A percentile compares a stretch with the other conserved stretches of the same genome.
Conservation (phyloP, 2,113 vertebrate species). For the Sphyrna mokarran region DNA sequence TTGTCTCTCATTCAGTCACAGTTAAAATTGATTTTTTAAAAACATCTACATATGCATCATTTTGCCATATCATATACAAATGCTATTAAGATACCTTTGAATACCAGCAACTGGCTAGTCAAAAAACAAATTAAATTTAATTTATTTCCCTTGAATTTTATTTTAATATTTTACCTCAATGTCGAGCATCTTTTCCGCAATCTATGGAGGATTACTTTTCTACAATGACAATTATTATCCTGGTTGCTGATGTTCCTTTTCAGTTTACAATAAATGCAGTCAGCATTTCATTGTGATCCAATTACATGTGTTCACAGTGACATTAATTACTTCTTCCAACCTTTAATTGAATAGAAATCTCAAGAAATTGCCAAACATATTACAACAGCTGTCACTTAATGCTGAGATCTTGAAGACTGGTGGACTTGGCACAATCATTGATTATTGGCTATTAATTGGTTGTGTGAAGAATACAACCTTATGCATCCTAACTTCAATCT, state of each 20-base stretch:
- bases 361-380: not conserved
- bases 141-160: not conserved
- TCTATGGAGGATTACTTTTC: not conserved
- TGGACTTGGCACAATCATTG: not conserved
- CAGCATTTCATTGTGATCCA: conserved; percentile 13
- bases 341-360: conserved; percentile 19
- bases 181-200: not conserved
- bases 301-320: conserved; percentile 1
- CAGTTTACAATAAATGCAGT: not conserved
- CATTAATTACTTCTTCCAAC: conserved; percentile 29
- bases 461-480: not conserved
- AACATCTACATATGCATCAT: not conserved
- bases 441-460: not conserved
- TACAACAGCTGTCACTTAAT: conserved; percentile 11
- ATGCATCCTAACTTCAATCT: not conserved
- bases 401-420: not conserved
- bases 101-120: too few relatives aligned
- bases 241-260: not conserved
- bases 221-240: not conserved
- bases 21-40: not conserved
- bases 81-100: not conserved
- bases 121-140: not conserved
- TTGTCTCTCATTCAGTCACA: not conserved
- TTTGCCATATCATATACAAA: not conserved
- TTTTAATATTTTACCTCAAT: not conserved